A percentile compares a stretch with the other conserved stretches of the same genome.
phyloP scores from a whole-genome alignment of 2,888 invertebrate genomes.

The Thymelicus sylvestris region DNA sequence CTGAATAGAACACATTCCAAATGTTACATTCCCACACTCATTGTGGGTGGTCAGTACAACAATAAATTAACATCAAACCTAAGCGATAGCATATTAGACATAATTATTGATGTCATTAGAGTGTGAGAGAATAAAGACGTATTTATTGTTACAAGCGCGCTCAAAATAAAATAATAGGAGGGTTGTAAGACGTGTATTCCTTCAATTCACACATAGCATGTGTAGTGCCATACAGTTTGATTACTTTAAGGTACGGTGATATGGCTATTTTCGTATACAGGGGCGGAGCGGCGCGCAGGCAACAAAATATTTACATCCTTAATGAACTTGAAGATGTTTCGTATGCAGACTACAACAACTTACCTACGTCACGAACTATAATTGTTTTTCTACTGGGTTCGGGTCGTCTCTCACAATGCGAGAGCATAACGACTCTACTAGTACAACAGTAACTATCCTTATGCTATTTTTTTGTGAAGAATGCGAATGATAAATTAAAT shows the following conservation, averaged over 20 bases:
- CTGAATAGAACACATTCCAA: neutral
- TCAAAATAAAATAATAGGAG: conserved; percentile 73
- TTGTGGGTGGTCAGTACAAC: conserved; percentile 24
- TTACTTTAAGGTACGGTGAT: conserved; percentile 59
- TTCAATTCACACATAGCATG: conserved; percentile 76
- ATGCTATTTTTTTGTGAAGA: too few species aligned
- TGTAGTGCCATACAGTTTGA: conserved; percentile 75
- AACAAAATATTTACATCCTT: conserved; percentile 39
- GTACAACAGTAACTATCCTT: too few species aligned
- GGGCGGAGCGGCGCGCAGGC: conserved; percentile 43
- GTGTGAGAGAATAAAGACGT: conserved; percentile 37
- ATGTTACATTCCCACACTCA: conserved; percentile 15
- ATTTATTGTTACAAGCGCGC: conserved; percentile 58
- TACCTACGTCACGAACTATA: neutral
- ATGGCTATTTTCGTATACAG: conserved; percentile 63
- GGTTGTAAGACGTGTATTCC: conserved; percentile 66
- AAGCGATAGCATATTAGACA: conserved; percentile 31
- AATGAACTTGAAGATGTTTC: conserved; percentile 26
- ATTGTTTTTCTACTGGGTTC: too few species aligned
- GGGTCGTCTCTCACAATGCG: too few species aligned
- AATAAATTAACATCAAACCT: conserved; percentile 35
- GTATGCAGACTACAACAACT: conserved; percentile 10
- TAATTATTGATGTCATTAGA: conserved; percentile 41
- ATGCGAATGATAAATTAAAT: too few species aligned
- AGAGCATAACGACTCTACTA: too few species aligned